Percentiles rank a stretch among this genome's conserved stretches.
phyloP scores from a whole-genome alignment of 2,797 vertebrate genomes.

The Cossypha polioptera region DNA sequence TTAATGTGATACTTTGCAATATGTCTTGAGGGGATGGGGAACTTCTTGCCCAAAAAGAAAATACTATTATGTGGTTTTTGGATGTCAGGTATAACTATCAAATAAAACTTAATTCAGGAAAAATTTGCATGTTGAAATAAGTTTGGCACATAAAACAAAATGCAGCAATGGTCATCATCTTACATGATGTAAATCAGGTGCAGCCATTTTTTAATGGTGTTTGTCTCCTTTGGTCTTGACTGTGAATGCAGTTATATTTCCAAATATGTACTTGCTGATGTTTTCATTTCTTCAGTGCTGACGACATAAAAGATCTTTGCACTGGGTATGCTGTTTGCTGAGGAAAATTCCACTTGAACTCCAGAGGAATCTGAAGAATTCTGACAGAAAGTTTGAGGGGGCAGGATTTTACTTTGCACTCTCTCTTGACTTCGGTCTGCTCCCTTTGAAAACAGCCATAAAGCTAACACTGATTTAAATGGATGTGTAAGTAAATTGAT shows the following conservation, averaged over 20 bases:
- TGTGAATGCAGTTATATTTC: slow-evolving; percentile 24
- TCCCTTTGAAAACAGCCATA: slow-evolving; percentile 21
- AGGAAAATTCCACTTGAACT: slow-evolving; percentile 69
- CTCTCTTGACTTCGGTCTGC: slow-evolving; percentile 7
- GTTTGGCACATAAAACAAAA: neutral
- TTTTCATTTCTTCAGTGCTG: slow-evolving; percentile 36
- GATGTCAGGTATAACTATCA: neutral
- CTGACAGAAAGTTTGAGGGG: slow-evolving; percentile 42
- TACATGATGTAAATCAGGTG: neutral
- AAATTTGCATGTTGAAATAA: neutral
- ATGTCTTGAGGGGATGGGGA: neutral
- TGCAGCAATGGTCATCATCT: rapidly evolving
- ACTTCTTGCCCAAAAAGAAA: neutral
- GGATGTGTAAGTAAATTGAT: neutral
- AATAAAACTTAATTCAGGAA: neutral
- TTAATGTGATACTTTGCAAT: neutral
- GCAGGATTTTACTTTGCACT: slow-evolving; percentile 24
- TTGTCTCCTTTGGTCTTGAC: neutral
- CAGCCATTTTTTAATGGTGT: neutral
- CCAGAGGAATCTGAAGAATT: slow-evolving; percentile 50
- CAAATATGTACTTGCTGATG: slow-evolving; percentile 62
- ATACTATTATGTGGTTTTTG: neutral
- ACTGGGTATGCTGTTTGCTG: slow-evolving; percentile 22
- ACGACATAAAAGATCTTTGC: slow-evolving; percentile 51
- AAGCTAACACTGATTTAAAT: slow-evolving; percentile 53